Conservation (phyloP, 92 coral and sea anemone species). For the Nematostella vectensis region DNA sequence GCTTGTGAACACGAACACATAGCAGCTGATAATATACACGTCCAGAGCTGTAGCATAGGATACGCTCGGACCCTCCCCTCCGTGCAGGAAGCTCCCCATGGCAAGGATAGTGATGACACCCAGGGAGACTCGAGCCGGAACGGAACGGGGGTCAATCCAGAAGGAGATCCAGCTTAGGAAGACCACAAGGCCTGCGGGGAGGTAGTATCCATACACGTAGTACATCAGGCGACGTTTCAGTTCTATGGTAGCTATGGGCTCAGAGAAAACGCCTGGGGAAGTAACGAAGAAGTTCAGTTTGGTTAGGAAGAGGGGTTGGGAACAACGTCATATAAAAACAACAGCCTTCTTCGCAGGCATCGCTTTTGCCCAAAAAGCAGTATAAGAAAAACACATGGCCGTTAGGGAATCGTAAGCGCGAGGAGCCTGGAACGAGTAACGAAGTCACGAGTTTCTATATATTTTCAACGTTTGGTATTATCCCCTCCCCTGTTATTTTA, state of each 20-base stretch:
- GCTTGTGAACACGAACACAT: constrained; percentile 55
- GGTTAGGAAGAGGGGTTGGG: no score
- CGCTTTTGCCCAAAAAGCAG: no score
- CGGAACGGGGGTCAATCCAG: constrained; percentile 69
- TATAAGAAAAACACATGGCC: no score
- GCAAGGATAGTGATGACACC: constrained; percentile 74
- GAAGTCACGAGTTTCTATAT: no score
- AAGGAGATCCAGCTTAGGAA: constrained; percentile 61
- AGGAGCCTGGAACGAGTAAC: no score
- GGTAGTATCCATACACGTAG: constrained; percentile 52
- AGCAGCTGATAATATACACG: constrained; percentile 48
- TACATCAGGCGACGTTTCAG: constrained; percentile 50
- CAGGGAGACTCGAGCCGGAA: constrained; percentile 64
- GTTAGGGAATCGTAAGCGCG: no score
- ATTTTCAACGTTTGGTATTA: no score
- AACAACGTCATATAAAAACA: no score
- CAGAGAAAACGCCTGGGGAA: constrained; percentile 49
- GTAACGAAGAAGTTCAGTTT: no score
- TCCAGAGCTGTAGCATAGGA: constrained; percentile 68
- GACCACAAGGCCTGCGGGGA: constrained; percentile 42
- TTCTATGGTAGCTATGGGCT: constrained; percentile 42
- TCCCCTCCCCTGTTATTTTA: no score
- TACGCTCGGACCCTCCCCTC: constrained; percentile 46
- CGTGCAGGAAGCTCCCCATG: constrained; percentile 59
- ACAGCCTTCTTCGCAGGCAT: no score